Base-by-base conservation (phyloP, 2,113 vertebrate species). In the Typhlomys cinereus region DNA sequence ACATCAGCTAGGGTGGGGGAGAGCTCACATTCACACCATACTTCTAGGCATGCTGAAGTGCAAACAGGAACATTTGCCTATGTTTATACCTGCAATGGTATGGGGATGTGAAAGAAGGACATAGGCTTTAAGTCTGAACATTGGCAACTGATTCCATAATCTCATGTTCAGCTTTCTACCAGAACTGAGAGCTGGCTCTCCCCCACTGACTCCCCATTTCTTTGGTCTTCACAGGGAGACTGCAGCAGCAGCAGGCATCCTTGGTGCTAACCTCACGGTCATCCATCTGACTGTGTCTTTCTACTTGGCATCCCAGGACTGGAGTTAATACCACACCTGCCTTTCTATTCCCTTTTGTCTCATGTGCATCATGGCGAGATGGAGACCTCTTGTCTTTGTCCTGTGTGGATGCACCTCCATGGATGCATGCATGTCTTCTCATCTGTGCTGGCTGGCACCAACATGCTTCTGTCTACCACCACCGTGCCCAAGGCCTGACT, bases 301-400 rank as follows among this genome's bases (percentile, higher is more conserved):
- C 83, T 90, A 0, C n/a, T 59, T n/a, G 85, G 80, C 17, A 46
- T 78, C 25, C 39, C 1, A 0, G 90, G 64, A 25, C 4, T 89
- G 54, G 80, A 95, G 71, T 54, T n/a, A 54, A 12, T 39, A 57
- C 29, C 54, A 92, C 29, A 31, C 8, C 57, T 91, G 62, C 85
- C 29, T 89, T 29, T 95, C 88, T 29, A 36, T 92, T 34, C 85
- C 88, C 3, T 82, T 96, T 17, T 92, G 74, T 31, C 15, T 88
- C 61, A 66, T 66, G 86, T 94, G 86, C 29, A 23, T 92, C 21
- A 46, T 20, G 4, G 70, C 57, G 87, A 46, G 95, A 73, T 61
- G n/a, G 76, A 39, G 27, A n/a, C 5, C 67, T 94, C 25, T 94
- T 34, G 64, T 94, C 41, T 34, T 88, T 46, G 25, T 85, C 11